These are phyloP conservation scores for Perdix hodgsoniae DNA, from an alignment of 2,797 vertebrate genomes.

Conservation along the genomic window DNA sequence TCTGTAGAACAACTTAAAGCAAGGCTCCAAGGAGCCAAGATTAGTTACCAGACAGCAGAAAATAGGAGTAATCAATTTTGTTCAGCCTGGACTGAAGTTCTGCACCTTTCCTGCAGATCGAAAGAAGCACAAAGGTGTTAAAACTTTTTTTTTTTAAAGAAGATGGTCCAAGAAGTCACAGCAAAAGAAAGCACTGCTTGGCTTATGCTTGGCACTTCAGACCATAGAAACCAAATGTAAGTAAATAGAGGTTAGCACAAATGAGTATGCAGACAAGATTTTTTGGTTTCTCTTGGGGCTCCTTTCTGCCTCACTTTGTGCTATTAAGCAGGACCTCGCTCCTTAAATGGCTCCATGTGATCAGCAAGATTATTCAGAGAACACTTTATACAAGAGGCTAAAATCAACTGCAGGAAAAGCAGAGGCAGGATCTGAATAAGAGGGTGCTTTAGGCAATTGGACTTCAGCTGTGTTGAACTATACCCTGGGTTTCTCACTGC, in stretches of 20 bases:
- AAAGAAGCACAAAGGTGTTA: background rate
- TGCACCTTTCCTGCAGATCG: background rate
- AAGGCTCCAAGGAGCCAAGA: slow-evolving; percentile 35
- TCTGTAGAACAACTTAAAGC: slow-evolving; percentile 45
- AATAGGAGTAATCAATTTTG: slow-evolving; percentile 58
- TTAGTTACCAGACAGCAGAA: slow-evolving; percentile 49
- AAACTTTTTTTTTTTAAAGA: background rate
- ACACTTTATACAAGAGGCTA: background rate
- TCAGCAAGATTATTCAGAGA: slow-evolving; percentile 11
- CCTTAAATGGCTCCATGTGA: background rate
- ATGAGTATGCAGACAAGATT: background rate
- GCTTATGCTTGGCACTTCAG: background rate
- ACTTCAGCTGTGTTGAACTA: background rate
- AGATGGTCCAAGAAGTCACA: background rate
- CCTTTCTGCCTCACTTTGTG: background rate
- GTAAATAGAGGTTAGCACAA: background rate
- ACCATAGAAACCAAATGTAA: background rate
- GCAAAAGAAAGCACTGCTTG: background rate
- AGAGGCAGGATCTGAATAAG: slow-evolving; percentile 8
- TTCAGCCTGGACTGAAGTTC: slow-evolving; percentile 1
- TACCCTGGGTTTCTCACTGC: background rate
- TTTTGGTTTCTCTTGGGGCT: background rate
- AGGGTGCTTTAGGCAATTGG: slow-evolving; percentile 7
- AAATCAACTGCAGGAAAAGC: background rate
- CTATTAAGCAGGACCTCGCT: background rate